phyloP scores from a whole-genome alignment of 2,797 vertebrate species.

The Loris lydekkerianus region DNA sequence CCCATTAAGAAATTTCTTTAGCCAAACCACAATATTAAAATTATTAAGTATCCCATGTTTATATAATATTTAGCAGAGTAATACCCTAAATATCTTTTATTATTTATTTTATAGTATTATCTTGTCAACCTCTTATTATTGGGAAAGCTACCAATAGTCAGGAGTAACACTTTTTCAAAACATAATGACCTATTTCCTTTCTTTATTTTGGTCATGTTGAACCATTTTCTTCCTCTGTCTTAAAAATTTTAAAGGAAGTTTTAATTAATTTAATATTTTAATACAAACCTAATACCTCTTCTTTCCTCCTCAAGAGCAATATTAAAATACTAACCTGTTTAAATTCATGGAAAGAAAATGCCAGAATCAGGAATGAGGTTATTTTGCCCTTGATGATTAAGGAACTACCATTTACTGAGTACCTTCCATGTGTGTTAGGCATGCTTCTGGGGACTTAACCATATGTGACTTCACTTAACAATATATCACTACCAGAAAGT shows the following conservation, averaged over 20 bases:
- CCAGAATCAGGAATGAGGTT: background rate
- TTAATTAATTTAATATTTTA: constrained; percentile 74
- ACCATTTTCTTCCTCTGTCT: constrained; percentile 36
- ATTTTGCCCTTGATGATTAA: background rate
- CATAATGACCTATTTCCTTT: constrained; percentile 41
- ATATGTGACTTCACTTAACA: background rate
- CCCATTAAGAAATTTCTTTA: constrained; percentile 28
- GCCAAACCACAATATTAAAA: constrained; percentile 53
- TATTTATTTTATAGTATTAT: constrained; percentile 26
- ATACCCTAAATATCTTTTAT: background rate
- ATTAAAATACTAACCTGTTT: constrained; percentile 50
- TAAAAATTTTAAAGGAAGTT: constrained; percentile 72
- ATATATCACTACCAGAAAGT: background rate
- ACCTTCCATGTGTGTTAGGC: background rate
- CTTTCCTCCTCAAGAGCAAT: background rate
- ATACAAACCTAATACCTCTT: constrained; percentile 29
- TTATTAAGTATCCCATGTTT: constrained; percentile 51
- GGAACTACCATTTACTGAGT: background rate
- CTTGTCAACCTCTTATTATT: constrained; percentile 23
- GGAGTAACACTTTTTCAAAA: background rate
- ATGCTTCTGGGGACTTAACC: background rate
- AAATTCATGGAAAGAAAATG: constrained; percentile 33
- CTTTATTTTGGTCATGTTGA: constrained; percentile 37
- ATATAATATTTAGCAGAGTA: constrained; percentile 42
- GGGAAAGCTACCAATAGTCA: constrained; percentile 23